These are phyloP conservation scores for Megaceryle torquata DNA, from an alignment of 2,113 vertebrate species.

Conservation along the genomic window DNA sequence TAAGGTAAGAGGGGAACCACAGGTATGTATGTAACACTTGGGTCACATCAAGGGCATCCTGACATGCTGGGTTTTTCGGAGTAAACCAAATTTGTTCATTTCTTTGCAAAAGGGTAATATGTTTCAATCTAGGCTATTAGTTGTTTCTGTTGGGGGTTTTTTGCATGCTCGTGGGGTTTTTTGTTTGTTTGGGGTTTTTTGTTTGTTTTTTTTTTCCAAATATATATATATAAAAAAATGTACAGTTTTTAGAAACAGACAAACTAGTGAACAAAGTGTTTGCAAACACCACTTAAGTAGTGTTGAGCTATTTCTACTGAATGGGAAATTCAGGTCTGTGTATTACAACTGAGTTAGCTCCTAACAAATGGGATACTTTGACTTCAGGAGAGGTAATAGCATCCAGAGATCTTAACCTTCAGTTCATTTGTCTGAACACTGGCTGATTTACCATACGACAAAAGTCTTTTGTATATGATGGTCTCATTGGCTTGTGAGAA, in stretches of 20 bases:
- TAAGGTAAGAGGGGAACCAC: background rate
- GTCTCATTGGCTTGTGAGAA: background rate
- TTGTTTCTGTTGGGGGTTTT: background rate
- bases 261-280: background rate
- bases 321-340: background rate
- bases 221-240: no score
- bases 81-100: background rate
- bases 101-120: background rate
- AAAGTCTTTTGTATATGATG: background rate
- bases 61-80: background rate
- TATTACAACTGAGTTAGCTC: background rate
- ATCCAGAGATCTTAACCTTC: background rate
- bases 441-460: background rate
- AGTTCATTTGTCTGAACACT: background rate
- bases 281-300: background rate
- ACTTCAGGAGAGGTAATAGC: background rate
- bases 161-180: no score
- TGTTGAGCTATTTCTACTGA: background rate
- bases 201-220: background rate
- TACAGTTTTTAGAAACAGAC: background rate
- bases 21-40: fast-evolving
- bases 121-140: background rate
- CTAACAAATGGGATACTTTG: background rate
- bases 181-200: no score
- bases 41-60: background rate